Evolutionary conservation across 2,113 vertebrate species (phyloP).

Genomic region (Chloropsis hardwickii): DNA sequence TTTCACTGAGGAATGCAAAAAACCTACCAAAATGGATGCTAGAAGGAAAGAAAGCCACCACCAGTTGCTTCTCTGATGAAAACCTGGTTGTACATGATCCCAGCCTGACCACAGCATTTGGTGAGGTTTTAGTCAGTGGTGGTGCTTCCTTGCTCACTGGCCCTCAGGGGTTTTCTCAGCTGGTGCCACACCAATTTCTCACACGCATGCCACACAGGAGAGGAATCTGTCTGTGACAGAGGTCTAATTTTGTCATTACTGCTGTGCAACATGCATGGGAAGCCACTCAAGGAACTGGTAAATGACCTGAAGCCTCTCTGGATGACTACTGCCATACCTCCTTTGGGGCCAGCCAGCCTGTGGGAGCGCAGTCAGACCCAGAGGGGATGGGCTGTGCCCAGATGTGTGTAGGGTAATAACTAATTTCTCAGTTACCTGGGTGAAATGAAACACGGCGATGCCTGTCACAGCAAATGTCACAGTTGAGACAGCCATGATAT

Average conservation of each 20-base stretch:
- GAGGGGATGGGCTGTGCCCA: accelerated
- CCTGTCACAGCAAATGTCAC: neutral
- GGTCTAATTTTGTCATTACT: neutral
- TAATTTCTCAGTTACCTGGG: neutral
- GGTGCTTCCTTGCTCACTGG: neutral
- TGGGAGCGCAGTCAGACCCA: neutral
- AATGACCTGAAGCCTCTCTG: neutral
- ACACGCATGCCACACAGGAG: neutral
- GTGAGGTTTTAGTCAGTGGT: neutral
- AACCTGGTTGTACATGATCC: neutral
- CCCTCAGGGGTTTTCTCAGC: neutral
- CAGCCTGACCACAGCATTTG: neutral
- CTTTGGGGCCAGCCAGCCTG: neutral
- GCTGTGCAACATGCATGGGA: neutral
- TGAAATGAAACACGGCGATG: neutral
- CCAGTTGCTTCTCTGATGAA: neutral
- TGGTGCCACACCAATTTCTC: neutral
- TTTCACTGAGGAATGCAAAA: neutral
- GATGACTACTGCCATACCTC: neutral
- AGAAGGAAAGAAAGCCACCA: neutral
- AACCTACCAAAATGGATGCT: neutral
- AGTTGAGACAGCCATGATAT: neutral
- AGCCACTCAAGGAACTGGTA: neutral
- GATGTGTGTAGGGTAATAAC: accelerated
- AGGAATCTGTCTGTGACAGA: neutral